Percentiles rank a stretch among this genome's conserved stretches.
phyloP scores from a whole-genome alignment of 2,888 invertebrate species.

The Bellardia bayeri region DNA sequence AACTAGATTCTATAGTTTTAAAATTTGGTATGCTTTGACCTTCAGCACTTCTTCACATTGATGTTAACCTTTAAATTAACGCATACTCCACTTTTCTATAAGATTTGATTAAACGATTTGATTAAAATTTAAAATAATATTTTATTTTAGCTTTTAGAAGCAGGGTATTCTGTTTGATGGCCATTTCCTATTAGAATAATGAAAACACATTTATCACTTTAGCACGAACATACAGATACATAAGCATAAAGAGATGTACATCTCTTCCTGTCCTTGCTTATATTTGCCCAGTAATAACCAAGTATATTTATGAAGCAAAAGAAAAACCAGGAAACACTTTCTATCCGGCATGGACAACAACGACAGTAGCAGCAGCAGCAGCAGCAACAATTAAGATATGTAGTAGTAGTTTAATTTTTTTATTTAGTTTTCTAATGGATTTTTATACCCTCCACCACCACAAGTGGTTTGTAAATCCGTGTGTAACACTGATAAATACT shows the following conservation, averaged over 20 bases:
- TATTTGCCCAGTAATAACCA: conserved; percentile 19
- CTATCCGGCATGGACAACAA: not conserved
- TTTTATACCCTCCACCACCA: not conserved
- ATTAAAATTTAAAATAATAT: no score
- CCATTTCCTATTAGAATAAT: not conserved
- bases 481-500: no score
- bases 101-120: no score
- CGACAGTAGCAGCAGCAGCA: not conserved
- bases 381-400: conserved; percentile 10
- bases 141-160: no score
- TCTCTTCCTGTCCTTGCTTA: conserved; percentile 26
- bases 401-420: not conserved
- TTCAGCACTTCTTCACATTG: no score
- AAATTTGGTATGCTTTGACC: no score
- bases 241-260: not conserved
- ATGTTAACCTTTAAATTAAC: no score
- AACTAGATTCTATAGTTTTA: no score
- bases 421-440: conserved; percentile 22
- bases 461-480: no score
- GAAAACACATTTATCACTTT: not conserved
- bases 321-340: conserved; percentile 47
- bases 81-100: no score
- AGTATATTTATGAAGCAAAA: conserved; percentile 11
- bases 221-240: not conserved
- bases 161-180: not conserved